Base-by-base conservation (phyloP, 1,140 invertebrate genomes). In the Drosophila pallidifrons region DNA sequence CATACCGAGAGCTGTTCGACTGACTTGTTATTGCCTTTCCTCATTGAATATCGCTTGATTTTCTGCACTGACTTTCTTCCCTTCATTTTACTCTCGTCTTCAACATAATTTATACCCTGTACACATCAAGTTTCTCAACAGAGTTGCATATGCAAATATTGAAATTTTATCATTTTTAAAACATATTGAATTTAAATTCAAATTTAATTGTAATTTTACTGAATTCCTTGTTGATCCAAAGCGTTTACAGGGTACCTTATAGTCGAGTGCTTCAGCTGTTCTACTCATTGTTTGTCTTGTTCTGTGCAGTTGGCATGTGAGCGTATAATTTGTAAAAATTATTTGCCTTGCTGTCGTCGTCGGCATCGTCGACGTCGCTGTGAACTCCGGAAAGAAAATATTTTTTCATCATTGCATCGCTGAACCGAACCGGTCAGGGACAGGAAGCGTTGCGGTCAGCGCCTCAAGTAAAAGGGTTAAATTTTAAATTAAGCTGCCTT, bases 301-400 rank as follows among this genome's bases (percentile, higher is more conserved):
- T 69, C 69, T 65, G 70, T 64, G 57, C 70, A 80, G 83, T 82
- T 87, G 83, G 80, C 83, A 87, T 87, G 83, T 89, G 83, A 89
- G 83, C 83, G 83, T 77, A 87, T 87, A 87, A 88, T 88, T 87
- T 87, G 80, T 87, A 83, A 82, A 87, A 87, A 87, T 87, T 87
- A 88, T 88, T 87, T 87, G 83, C 80, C 74, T 75, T 88, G 77
- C 83, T 82, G 76, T 81, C 82, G 82, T 78, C 64, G 49, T 47
- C 52, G 15, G 16, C 61, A 28, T 61, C 58, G 28, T 41, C 35
- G 67, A 7, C 54, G 13, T 15, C 51, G 52, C 25, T 69, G 38
- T 41, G 51, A 47, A 47, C 35, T 52, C 72, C 79, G 83, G 77
- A 60, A 75, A 65, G 70, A 78, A 87, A 72, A 76, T 65, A 76